Evolutionary conservation across 2,113 vertebrate species (phyloP).

Genomic region (Sylvicapra grimmia): DNA sequence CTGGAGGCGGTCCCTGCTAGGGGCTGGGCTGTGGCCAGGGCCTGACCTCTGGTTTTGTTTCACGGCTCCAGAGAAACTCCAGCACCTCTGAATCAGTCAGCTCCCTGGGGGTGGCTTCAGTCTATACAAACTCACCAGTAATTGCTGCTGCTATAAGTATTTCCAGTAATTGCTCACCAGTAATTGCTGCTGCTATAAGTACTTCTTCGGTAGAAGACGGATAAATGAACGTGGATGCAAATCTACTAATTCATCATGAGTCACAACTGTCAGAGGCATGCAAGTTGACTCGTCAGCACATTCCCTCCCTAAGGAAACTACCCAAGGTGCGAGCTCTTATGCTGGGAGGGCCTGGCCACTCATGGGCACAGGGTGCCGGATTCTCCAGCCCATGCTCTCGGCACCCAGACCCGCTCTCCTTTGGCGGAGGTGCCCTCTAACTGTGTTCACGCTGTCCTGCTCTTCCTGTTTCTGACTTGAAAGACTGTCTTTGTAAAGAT

Average conservation of each 20-base stretch:
- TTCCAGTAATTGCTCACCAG: neutral
- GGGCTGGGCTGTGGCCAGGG: neutral
- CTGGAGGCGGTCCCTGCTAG: neutral
- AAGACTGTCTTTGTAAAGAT: neutral
- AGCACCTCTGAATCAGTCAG: neutral
- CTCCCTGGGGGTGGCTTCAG: neutral
- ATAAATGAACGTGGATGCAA: neutral
- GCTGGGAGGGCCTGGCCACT: neutral
- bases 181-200: neutral
- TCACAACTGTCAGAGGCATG: too few species aligned
- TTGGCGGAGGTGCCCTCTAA: too few species aligned
- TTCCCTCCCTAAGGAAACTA: neutral
- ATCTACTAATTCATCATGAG: neutral
- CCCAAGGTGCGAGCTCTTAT: fast-evolving
- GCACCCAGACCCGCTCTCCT: neutral
- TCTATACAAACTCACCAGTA: neutral
- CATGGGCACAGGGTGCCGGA: fast-evolving
- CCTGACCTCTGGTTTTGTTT: neutral
- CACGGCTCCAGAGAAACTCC: neutral
- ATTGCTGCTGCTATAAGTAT: neutral
- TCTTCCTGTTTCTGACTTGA: neutral
- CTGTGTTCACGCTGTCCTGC: neutral
- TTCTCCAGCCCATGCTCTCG: fast-evolving
- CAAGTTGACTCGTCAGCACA: neutral
- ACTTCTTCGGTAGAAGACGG: too few species aligned